Base-by-base conservation (phyloP, 2,888 invertebrate species). In the Harpagoxenus sublaevis region DNA sequence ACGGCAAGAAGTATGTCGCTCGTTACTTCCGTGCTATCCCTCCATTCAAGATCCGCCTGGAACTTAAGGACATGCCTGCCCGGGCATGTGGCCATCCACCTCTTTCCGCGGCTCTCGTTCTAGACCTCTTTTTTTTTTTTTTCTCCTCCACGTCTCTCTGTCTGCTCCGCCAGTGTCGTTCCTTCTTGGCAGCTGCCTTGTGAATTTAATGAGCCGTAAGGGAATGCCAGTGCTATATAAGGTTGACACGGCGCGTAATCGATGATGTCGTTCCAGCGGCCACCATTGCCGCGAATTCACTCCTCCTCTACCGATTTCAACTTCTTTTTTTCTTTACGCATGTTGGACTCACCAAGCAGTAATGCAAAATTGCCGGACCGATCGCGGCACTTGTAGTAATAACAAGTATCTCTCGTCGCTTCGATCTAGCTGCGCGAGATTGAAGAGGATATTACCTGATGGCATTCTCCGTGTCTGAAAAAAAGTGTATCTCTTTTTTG, bases 161-260 rank as follows among this genome's bases (percentile, higher is more conserved):
- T 82, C 68, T 73, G 66, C 31, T 55, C 45, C 5, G 51, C 63
- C 65, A 18, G 10, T 65, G 53, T 85, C 84, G 89, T 86, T 84
- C 86, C 89, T 87, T 86, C 89, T 87, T 86, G 89, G 87, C 90
- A 89, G 63, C n/a, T 84, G 75, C 84, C 82, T 81, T 66, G 87
- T 57, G 45, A 84, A 87, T 85, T 85, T 87, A 89, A 90, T 89
- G 87, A 89, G 55, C 84, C 86, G 89, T 88, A 84, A 90, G 85
- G 85, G 74, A 90, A 84, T 85, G 79, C 77, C 68, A 53, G 48
- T 74, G 70, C 84, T 60, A 45, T 62, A 74, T 18, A 71, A 84
- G 78, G 83, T 35, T 73, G 77, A 74, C 39, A 39, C 71, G 78
- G 66, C 83, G 53, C 55, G 57, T 84, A 89, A 89, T 89, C 89